Evolutionary conservation across 2,888 invertebrate genomes (phyloP).

Genomic region (Diarsia dahlii): DNA sequence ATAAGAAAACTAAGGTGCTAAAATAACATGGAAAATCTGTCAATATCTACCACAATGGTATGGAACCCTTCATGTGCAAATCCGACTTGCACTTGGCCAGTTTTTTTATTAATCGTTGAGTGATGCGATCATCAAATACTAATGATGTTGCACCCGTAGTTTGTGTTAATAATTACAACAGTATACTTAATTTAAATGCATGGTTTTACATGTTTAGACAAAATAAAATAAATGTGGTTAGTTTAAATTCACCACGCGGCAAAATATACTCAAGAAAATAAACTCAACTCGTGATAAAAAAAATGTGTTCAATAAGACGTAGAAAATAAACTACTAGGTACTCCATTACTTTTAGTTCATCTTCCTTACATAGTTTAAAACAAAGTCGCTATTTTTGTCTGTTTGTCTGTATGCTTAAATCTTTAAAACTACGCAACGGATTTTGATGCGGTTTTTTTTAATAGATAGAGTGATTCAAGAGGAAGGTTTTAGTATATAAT

Average conservation of each 20-base stretch:
- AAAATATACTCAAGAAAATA: slow-evolving; percentile 2
- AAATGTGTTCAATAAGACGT: slow-evolving; percentile 17
- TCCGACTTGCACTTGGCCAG: no score
- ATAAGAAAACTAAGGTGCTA: no score
- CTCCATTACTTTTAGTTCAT: slow-evolving; percentile 3
- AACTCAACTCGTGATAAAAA: not conserved
- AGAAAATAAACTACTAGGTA: not conserved
- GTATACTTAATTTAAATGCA: not conserved
- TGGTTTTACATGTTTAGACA: not conserved
- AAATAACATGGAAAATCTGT: no score
- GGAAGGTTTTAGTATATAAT: no score
- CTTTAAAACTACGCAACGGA: no score
- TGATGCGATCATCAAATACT: not conserved
- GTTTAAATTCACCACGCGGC: not conserved
- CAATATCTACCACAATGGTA: no score
- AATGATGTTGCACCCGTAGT: not conserved
- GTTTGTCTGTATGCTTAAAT: no score
- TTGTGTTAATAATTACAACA: not conserved
- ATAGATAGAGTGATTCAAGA: no score
- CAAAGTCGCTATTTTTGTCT: no score
- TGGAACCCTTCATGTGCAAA: no score
- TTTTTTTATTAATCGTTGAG: not conserved
- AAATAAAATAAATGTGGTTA: not conserved
- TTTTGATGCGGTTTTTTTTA: no score
- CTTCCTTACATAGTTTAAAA: no score